Percentiles rank a stretch among this genome's conserved stretches.
These are phyloP conservation scores for Tupaia chinensis DNA, from an alignment of 2,113 vertebrate genomes.

Conservation along the genomic window DNA sequence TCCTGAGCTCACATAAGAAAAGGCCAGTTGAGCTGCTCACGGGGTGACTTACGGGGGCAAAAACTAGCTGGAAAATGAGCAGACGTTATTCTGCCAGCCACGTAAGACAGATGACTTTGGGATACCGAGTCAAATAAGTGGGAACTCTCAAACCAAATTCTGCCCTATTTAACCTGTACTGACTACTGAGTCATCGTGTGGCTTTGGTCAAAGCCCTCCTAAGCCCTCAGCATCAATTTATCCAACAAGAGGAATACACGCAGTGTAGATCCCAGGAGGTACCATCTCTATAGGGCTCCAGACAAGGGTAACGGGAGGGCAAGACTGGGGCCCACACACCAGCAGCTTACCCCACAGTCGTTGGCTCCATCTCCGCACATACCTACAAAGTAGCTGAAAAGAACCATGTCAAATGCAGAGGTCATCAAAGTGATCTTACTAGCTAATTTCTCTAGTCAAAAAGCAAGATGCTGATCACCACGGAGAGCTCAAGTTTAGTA, in stretches of 20 bases:
- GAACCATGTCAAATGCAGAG: constrained; percentile 49
- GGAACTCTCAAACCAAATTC: not conserved
- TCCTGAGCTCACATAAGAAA: not conserved
- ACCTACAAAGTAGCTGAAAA: constrained; percentile 89
- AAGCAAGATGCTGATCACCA: not conserved
- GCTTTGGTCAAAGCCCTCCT: constrained; percentile 8
- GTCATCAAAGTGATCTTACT: constrained; percentile 21
- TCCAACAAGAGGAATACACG: not conserved
- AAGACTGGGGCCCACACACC: not conserved
- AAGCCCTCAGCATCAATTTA: not conserved
- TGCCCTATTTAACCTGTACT: not conserved
- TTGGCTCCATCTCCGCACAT: constrained; percentile 93
- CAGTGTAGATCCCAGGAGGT: not conserved
- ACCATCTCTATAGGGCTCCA: not conserved
- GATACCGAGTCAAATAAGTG: not conserved
- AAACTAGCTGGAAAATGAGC: not conserved
- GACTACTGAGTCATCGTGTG: not conserved
- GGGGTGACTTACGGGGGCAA: not conserved
- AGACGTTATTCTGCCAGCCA: not conserved
- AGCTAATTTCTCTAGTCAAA: constrained; percentile 26
- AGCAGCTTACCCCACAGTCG: constrained; percentile 89
- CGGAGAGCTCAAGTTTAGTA: not conserved
- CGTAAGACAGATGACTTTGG: not conserved
- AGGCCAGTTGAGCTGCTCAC: not conserved
- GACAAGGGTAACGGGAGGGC: not conserved